phyloP scores from a whole-genome alignment of 2,888 invertebrate genomes.

The Pristionchus mayeri region DNA sequence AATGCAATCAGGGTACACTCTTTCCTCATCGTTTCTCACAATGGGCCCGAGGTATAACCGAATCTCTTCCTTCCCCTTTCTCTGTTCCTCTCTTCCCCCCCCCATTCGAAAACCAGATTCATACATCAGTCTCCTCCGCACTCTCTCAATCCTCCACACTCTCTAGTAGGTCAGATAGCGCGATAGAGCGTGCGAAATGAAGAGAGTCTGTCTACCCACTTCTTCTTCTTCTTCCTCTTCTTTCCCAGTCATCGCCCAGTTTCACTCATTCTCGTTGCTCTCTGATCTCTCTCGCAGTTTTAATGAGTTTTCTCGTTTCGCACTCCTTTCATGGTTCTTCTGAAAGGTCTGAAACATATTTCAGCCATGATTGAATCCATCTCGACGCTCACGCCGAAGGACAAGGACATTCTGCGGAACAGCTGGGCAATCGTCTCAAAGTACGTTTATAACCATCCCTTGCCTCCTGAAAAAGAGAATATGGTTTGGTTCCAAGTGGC shows the following conservation, averaged over 20 bases:
- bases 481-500: neutral
- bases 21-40: too few species aligned
- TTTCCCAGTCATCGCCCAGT: too few species aligned
- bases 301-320: neutral
- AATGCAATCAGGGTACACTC: neutral
- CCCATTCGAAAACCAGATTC: constrained; percentile 11
- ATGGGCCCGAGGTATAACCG: neutral
- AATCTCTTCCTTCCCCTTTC: neutral
- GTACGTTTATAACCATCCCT: constrained; percentile 47
- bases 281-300: too few species aligned
- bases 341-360: neutral
- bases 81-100: neutral
- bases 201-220: too few species aligned
- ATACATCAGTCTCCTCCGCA: neutral
- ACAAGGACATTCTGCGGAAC: constrained; percentile 61
- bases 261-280: too few species aligned
- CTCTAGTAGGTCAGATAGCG: too few species aligned
- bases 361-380: constrained; percentile 58
- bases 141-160: too few species aligned
- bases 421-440: constrained; percentile 63
- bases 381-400: constrained; percentile 59
- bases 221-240: too few species aligned
- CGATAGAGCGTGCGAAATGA: too few species aligned
- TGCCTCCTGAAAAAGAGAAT: too few species aligned
- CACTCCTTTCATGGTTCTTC: neutral